Evolutionary conservation across 2,113 vertebrate species (phyloP).

Genomic region (Tapirus terrestris): DNA sequence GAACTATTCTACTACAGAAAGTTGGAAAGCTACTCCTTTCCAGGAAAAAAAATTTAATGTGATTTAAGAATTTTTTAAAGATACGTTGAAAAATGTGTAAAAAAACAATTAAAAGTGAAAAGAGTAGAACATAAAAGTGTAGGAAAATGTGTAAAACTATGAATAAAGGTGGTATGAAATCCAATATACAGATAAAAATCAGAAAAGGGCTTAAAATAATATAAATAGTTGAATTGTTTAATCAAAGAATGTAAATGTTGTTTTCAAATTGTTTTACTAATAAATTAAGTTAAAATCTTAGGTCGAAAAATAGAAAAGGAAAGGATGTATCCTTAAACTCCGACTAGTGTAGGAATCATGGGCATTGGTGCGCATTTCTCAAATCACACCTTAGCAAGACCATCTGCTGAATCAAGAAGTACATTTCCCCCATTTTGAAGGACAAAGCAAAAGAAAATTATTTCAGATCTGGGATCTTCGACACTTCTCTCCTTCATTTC

Average conservation of each 20-base stretch:
- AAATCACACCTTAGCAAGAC: neutral
- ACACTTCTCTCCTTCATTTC: neutral
- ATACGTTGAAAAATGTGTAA: neutral
- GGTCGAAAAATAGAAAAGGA: neutral
- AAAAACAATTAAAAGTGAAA: neutral
- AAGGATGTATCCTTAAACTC: neutral
- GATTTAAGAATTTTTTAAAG: neutral
- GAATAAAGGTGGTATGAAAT: neutral
- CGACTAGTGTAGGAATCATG: neutral
- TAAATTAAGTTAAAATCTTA: neutral
- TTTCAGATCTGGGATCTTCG: neutral
- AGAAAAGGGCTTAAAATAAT: neutral
- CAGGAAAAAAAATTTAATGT: neutral
- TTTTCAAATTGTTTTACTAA: constrained; percentile 10
- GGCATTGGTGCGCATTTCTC: neutral
- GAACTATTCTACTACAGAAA: neutral
- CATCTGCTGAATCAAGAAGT: neutral
- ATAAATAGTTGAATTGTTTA: neutral
- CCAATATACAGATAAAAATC: neutral
- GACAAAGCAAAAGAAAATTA: neutral
- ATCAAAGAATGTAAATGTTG: neutral
- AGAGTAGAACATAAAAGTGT: neutral
- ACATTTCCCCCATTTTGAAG: accelerated
- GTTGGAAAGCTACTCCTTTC: neutral
- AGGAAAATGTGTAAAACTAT: neutral